Evolutionary conservation across 2,113 vertebrate species (phyloP).

Genomic region (Vireo altiloquus): DNA sequence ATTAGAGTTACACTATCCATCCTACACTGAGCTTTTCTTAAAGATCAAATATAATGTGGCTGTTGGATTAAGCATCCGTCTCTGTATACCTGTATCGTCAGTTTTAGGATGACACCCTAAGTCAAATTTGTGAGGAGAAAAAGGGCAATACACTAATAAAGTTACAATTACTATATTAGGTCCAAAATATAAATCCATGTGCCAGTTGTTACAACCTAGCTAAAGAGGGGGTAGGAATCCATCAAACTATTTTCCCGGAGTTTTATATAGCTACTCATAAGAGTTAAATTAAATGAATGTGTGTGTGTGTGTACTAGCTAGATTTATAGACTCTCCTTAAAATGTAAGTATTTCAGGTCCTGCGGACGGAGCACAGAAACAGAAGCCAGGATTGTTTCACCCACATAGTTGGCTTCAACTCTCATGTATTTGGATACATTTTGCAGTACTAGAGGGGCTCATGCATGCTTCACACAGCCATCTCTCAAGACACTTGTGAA

Average conservation of each 20-base stretch:
- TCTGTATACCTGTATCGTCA: neutral
- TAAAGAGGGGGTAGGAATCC: neutral
- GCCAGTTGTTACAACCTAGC: neutral
- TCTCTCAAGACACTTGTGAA: neutral
- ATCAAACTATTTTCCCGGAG: neutral
- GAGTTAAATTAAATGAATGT: slow-evolving; percentile 10
- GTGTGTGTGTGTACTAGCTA: neutral
- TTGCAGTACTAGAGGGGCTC: neutral
- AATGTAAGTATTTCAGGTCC: neutral
- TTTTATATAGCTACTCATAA: neutral
- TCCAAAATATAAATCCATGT: neutral
- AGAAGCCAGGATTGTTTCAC: neutral
- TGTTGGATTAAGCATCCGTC: neutral
- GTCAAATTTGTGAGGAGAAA: neutral
- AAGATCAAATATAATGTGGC: neutral
- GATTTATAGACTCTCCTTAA: slow-evolving; percentile 18
- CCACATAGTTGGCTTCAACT: neutral
- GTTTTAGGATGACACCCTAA: neutral
- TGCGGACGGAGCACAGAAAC: neutral
- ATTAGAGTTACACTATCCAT: neutral
- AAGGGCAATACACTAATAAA: neutral
- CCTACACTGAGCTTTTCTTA: neutral
- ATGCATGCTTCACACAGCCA: neutral
- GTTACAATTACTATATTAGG: neutral
- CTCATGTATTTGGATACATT: neutral